phyloP scores from a whole-genome alignment of 1,140 invertebrate genomes.

The Caerostris extrusa region DNA sequence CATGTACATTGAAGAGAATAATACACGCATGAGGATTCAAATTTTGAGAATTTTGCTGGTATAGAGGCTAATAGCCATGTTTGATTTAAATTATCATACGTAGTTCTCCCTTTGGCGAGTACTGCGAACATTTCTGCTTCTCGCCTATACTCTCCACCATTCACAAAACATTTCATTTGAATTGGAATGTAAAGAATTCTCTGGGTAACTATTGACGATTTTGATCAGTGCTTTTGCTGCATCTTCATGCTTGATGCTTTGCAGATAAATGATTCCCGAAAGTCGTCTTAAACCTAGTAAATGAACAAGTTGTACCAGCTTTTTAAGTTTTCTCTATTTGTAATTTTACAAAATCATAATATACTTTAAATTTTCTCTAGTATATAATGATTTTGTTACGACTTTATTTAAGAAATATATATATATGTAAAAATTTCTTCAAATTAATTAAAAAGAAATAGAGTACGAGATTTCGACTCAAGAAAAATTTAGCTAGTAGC shows the following conservation, averaged over 20 bases:
- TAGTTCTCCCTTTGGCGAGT: constrained; percentile 84
- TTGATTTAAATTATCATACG: constrained; percentile 80
- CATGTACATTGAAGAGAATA: too few relatives aligned
- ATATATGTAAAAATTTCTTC: too few relatives aligned
- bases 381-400: too few relatives aligned
- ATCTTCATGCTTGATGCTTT: constrained; percentile 56
- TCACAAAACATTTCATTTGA: constrained; percentile 70
- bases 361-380: too few relatives aligned
- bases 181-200: constrained; percentile 69
- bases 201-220: constrained; percentile 29
- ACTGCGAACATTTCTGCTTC: constrained; percentile 82
- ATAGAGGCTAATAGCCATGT: constrained; percentile 76
- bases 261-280: constrained; percentile 45
- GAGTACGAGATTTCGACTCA: too few relatives aligned
- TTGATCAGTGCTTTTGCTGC: constrained; percentile 65
- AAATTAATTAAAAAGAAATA: too few relatives aligned
- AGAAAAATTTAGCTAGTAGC: too few relatives aligned
- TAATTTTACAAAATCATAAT: too few relatives aligned
- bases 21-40: constrained; percentile 84
- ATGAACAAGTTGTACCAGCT: too few relatives aligned
- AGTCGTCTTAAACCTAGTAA: constrained; percentile 57
- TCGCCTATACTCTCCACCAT: constrained; percentile 60
- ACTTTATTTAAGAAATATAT: too few relatives aligned
- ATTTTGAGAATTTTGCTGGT: constrained; percentile 79
- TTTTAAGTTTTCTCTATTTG: too few relatives aligned